Conservation (phyloP, 64 coral and sea anemone genomes). For the Montipora cactus region DNA sequence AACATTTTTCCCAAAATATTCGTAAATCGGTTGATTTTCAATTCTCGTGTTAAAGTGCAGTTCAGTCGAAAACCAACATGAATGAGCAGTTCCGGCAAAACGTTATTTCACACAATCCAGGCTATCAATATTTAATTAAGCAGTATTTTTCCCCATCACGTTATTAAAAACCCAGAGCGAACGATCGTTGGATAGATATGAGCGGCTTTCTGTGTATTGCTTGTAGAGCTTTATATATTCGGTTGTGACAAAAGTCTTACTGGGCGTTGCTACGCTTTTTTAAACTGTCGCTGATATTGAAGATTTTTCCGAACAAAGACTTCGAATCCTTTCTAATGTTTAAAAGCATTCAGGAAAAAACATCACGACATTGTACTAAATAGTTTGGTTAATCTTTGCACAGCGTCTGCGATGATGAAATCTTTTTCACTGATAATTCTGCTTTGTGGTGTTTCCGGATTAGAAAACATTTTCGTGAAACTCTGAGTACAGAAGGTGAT, state of each 20-base stretch:
- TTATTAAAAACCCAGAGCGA: neutral
- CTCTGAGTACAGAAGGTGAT: neutral
- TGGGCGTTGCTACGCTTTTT: neutral
- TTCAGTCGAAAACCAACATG: neutral
- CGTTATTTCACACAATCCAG: neutral
- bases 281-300: slow-evolving; percentile 6
- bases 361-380: neutral
- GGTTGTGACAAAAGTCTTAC: neutral
- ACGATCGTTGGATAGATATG: slow-evolving; percentile 15
- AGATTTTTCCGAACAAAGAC: neutral
- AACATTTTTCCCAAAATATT: no score
- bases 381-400: neutral
- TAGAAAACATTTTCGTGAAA: neutral
- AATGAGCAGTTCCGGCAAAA: no score
- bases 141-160: neutral
- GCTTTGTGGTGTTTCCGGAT: slow-evolving; percentile 4
- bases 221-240: no score
- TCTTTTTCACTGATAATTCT: neutral
- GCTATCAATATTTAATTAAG: slow-evolving; percentile 37
- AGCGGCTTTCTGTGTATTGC: neutral
- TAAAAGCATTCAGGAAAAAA: no score
- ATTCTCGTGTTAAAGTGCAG: neutral
- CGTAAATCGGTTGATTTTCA: neutral
- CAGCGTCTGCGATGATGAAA: neutral
- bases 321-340: no score